Conservation (phyloP, 2,113 vertebrate species). For the Leptobrachium ailaonicum region DNA sequence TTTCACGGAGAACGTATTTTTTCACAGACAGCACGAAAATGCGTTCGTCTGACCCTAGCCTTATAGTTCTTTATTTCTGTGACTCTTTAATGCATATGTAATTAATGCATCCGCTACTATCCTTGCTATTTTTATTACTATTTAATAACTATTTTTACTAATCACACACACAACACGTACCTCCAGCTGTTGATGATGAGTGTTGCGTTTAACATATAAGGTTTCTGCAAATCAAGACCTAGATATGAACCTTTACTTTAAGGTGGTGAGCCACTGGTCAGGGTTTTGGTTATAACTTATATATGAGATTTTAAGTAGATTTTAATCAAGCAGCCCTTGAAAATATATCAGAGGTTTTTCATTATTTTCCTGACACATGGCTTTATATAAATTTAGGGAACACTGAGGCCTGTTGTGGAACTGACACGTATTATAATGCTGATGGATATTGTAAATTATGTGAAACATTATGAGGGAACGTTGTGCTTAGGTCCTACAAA, state of each 20-base stretch:
- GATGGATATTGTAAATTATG: slow-evolving; percentile 37
- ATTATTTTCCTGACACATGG: slow-evolving; percentile 5
- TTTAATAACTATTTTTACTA: too few species aligned
- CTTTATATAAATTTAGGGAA: slow-evolving; percentile 23
- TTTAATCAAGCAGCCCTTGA: slow-evolving; percentile 24
- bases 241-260: slow-evolving; percentile 20
- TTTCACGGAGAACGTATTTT: too few species aligned
- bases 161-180: too few species aligned
- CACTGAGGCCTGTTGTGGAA: slow-evolving; percentile 17
- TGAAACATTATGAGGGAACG: slow-evolving; percentile 24
- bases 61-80: too few species aligned
- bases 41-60: too few species aligned
- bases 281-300: slow-evolving; percentile 12
- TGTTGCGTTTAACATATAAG: not conserved
- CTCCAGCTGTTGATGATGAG: too few species aligned
- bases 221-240: not conserved
- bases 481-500: slow-evolving; percentile 12
- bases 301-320: slow-evolving; percentile 22
- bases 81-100: too few species aligned
- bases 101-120: too few species aligned
- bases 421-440: slow-evolving; percentile 22
- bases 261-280: slow-evolving; percentile 5
- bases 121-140: too few species aligned
- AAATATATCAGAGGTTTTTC: slow-evolving; percentile 3
- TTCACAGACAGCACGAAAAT: too few species aligned